Evolutionary conservation across 2,888 invertebrate species (phyloP), one percentile per base, ranked within the genome.

Genomic region (Acanthoscelides obtectus): DNA sequence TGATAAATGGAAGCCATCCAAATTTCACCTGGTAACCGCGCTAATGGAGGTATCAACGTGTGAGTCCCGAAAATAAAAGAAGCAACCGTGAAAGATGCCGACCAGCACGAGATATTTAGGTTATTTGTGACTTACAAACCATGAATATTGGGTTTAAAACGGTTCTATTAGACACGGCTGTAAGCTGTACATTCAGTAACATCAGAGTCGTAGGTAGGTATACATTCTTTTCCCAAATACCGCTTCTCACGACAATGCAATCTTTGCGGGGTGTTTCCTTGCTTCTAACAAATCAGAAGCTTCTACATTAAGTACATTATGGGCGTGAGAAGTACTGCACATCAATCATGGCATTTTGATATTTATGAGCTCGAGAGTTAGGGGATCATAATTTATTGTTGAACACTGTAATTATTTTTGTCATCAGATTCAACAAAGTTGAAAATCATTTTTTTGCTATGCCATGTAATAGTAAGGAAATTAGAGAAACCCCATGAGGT

Each of bases 121-220:
- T 71, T 77, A 76, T 78, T 79, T 76, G 76, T 76, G 76, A 79
- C 75, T 76, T 76, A 78, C 71, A 78, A 78, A 78, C 78, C 78
- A 77, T 79, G 79, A 79, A 79, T 77, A 76, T 79, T 75, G 70
- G 77, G 78, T 78, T 79, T 78, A 77, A 76, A 75, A 79, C 74
- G 79, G 78, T 70, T 75, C 67, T 71, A 79, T 80, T 80, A 78
- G 79, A 70, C 72, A 79, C 76, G 80, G 78, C 77, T 68, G 74
- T 76, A 76, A 75, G 77, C 78, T 77, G 77, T 79, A 76, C 74
- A 77, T 75, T 45, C 45, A 45, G 45, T 12, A 3, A 45, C 45
- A 45, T 3, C 73, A 72, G 69, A 64, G 72, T 12, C 12, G 45
- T 45, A 45, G 45, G 12, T 22, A 22, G 66, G 66, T 8, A 21